Base-by-base conservation (phyloP, 2,888 invertebrate species). In the Agrochola lota region DNA sequence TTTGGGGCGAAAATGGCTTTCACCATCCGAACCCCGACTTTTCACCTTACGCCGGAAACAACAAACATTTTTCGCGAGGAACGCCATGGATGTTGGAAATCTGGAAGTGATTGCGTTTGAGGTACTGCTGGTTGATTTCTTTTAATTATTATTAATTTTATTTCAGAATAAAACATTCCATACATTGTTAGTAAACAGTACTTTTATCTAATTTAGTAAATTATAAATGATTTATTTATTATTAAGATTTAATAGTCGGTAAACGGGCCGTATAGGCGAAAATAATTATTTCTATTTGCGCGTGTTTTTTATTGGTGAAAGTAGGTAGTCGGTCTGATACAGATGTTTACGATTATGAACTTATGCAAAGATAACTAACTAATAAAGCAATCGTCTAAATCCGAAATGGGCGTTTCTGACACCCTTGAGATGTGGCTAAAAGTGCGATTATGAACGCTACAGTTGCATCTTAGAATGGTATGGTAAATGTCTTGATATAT, bases 51-150 rank as follows among this genome's bases (percentile, higher is more conserved):
- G 85, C 85, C 88, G 88, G 90, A 89, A 90, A 91, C 90, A 93
- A 93, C 93, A 93, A 81, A 92, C 92, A 93, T 92, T 94, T 94
- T 92, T 92, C 91, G 92, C 91, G 90, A 88, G 88, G 86, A 74
- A 82, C 46, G 6, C 7, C 86, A 64, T 20, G 0, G 90, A 92
- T 83, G 55, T 90, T 81, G 23, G 30, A 30, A 40, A 9, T 63
- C 64, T 90, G 77, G 91, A 92, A 85, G 81, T 1, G 90, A 11
- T 57, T 76, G 26, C 7, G 7, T n/a, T 55, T 23, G 2, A 20
- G 20, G 35, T 7, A 7, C 40, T 40, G 40, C 17, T 59, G 26
- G 15, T 59, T 26, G 15, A 59, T 20, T 26, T 11, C 0, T 64
- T 12, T 40, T 7, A 35, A 64, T 30, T 30, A 30, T 30, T 30